These are phyloP conservation scores for Sclerodermus sp. DNA, from an alignment of 2,888 invertebrate species.

Conservation along the genomic window DNA sequence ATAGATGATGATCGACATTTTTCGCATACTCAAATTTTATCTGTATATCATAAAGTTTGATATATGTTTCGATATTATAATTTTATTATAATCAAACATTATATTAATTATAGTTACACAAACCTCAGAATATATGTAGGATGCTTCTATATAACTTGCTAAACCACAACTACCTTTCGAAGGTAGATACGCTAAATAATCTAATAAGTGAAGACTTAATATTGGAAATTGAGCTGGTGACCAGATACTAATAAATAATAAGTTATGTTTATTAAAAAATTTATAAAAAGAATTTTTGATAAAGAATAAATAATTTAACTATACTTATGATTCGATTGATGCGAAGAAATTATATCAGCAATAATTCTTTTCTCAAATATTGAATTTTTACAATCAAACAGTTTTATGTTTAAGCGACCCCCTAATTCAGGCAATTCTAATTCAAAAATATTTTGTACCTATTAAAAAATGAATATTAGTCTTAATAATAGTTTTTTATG, in stretches of 20 bases:
- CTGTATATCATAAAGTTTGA: slow-evolving; percentile 8
- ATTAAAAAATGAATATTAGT: slow-evolving; percentile 5
- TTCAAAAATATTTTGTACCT: slow-evolving; percentile 29
- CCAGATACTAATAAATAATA: slow-evolving; percentile 36
- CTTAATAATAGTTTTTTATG: slow-evolving; percentile 3
- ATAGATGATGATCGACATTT: slow-evolving; percentile 30
- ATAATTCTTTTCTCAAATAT: slow-evolving; percentile 37
- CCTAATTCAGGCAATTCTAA: slow-evolving; percentile 45
- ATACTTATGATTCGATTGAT: slow-evolving; percentile 49
- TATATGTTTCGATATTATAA: no score
- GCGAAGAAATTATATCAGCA: slow-evolving; percentile 43
- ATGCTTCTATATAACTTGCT: slow-evolving; percentile 43
- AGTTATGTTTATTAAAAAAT: neutral
- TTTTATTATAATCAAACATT: slow-evolving; percentile 4
- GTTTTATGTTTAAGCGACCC: slow-evolving; percentile 38
- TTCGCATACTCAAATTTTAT: slow-evolving; percentile 25
- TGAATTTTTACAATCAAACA: slow-evolving; percentile 47
- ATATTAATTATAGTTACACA: neutral
- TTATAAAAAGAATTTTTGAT: slow-evolving; percentile 1
- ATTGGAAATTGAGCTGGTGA: slow-evolving; percentile 43
- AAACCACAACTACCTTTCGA: slow-evolving; percentile 51
- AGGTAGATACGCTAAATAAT: slow-evolving; percentile 50
- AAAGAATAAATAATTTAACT: slow-evolving; percentile 14
- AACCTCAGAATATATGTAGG: slow-evolving; percentile 18
- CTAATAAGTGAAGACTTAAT: slow-evolving; percentile 45